phyloP scores from a whole-genome alignment of 2,797 vertebrate genomes.

The Poeciliopsis infans region DNA sequence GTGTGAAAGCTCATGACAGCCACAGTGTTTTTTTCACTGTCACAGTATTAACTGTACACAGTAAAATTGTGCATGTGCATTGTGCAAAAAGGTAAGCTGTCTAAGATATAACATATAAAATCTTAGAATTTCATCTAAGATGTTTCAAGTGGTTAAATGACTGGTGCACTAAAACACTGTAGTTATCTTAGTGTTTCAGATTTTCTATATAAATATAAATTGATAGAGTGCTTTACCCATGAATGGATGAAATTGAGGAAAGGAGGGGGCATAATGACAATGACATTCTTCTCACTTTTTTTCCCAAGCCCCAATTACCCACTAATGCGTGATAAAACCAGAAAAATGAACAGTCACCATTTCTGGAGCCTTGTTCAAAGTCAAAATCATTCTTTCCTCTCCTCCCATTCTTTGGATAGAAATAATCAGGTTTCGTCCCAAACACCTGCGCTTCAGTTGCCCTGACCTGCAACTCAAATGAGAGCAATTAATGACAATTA shows the following conservation, averaged over 20 bases:
- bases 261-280: constrained; percentile 68
- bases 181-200: constrained; percentile 44
- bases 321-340: constrained; percentile 79
- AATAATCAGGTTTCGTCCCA: constrained; percentile 83
- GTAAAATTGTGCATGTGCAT: background rate
- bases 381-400: constrained; percentile 79
- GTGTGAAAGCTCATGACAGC: background rate
- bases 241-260: constrained; percentile 64
- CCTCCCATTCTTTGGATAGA: constrained; percentile 64
- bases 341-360: constrained; percentile 80
- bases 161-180: constrained; percentile 35
- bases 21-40: background rate
- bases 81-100: background rate
- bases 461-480: constrained; percentile 83
- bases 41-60: background rate
- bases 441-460: constrained; percentile 87
- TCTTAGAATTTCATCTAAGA: constrained; percentile 18
- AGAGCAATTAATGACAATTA: constrained; percentile 91
- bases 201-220: constrained; percentile 36
- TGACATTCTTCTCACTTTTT: constrained; percentile 63
- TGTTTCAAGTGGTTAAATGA: constrained; percentile 3
- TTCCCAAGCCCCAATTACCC: constrained; percentile 72
- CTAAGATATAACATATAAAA: constrained; percentile 7
- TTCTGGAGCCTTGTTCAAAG: constrained; percentile 61
- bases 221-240: constrained; percentile 58